These are phyloP conservation scores for Anabacerthia variegaticeps DNA, from an alignment of 2,797 vertebrate genomes.

Conservation along the genomic window DNA sequence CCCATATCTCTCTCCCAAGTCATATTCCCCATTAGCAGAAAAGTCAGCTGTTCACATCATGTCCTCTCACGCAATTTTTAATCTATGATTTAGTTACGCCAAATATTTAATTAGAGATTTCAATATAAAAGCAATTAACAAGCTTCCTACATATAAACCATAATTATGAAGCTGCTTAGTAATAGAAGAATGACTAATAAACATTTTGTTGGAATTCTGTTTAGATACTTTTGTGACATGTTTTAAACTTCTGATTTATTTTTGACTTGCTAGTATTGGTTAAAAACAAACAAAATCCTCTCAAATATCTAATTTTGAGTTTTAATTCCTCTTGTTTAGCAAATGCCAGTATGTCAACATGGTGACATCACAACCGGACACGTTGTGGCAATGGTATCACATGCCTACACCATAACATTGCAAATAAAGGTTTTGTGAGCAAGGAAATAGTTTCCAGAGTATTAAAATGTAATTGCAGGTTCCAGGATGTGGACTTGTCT, in stretches of 20 bases:
- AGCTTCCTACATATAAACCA: slow-evolving; percentile 11
- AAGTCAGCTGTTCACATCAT: slow-evolving; percentile 16
- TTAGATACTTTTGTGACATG: not conserved
- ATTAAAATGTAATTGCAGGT: not conserved
- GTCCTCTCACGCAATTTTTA: not conserved
- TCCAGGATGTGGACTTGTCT: not conserved
- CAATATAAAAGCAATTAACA: slow-evolving; percentile 54
- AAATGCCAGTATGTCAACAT: not conserved
- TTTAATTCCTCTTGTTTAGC: not conserved
- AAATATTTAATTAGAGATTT: slow-evolving; percentile 53
- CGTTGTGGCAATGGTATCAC: not conserved
- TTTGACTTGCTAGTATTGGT: not conserved
- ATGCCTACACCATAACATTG: not conserved
- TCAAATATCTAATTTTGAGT: not conserved
- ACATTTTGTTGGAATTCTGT: not conserved
- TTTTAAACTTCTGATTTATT: slow-evolving; percentile 4
- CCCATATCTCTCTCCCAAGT: not conserved
- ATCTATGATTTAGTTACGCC: slow-evolving; percentile 17
- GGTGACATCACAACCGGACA: not conserved
- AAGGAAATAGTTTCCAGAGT: slow-evolving; percentile 2
- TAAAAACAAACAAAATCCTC: not conserved
- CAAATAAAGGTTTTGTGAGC: not conserved
- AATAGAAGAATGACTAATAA: slow-evolving; percentile 26
- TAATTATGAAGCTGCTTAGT: slow-evolving; percentile 29
- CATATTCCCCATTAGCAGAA: not conserved